Evolutionary conservation across 2,113 vertebrate genomes (phyloP).

Genomic region (Stigmatopora argus): DNA sequence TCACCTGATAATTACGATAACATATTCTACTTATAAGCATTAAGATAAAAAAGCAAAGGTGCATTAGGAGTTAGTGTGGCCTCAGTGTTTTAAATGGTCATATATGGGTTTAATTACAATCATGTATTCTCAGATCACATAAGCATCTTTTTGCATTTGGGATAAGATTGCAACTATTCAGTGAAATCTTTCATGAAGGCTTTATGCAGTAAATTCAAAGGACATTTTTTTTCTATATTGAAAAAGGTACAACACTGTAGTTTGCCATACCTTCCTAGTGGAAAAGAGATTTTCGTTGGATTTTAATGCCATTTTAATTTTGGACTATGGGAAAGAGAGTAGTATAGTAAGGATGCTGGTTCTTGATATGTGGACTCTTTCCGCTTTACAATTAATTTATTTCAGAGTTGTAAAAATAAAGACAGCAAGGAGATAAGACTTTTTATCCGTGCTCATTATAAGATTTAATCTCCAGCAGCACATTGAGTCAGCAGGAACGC

Average conservation of each 20-base stretch:
- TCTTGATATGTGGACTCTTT: neutral
- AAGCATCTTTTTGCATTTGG: conserved; percentile 14
- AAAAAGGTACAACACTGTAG: neutral
- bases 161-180: conserved; percentile 4
- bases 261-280: neutral
- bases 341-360: neutral
- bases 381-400: conserved; percentile 1
- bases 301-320: neutral
- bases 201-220: neutral
- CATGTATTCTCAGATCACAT: conserved; percentile 4
- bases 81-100: neutral
- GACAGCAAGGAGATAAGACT: conserved; percentile 7
- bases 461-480: conserved; percentile 39
- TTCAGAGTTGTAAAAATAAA: neutral
- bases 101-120: conserved; percentile 8
- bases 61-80: neutral
- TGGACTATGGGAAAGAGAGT: neutral
- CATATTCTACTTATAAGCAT: no score
- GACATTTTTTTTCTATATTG: neutral
- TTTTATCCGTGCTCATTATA: conserved; percentile 23
- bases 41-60: no score
- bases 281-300: neutral
- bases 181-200: conserved; percentile 1
- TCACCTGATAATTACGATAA: neutral
- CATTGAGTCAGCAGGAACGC: conserved; percentile 21